Percentiles rank a stretch among this genome's conserved stretches.
These are phyloP conservation scores for Phymanthus crucifer DNA, from an alignment of 92 coral and sea anemone genomes.

Conservation along the genomic window DNA sequence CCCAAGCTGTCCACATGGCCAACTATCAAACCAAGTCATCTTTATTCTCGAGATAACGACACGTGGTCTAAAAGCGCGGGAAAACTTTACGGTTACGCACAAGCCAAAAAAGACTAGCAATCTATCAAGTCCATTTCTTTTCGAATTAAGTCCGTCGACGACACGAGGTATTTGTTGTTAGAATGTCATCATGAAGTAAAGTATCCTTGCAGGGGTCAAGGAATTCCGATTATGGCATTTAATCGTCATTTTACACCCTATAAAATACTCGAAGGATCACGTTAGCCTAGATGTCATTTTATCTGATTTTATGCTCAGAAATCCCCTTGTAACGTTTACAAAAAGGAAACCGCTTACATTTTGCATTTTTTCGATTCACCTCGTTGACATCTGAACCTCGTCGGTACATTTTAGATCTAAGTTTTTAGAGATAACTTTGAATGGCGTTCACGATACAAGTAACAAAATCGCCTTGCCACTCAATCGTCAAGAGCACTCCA, in stretches of 20 bases:
- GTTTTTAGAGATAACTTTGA: neutral
- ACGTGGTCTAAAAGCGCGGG: no score
- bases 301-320: neutral
- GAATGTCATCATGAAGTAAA: neutral
- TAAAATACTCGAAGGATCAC: conserved; percentile 7
- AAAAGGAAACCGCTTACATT: no score
- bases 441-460: neutral
- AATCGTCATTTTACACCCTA: conserved; percentile 31
- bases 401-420: no score
- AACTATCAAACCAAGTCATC: no score
- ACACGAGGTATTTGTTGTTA: neutral
- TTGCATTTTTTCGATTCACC: no score
- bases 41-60: no score
- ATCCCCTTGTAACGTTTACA: neutral
- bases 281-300: neutral
- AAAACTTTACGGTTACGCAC: no score
- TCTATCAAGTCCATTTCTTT: neutral
- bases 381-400: no score
- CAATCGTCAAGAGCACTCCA: no score
- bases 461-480: no score
- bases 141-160: neutral
- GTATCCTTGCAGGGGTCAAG: conserved; percentile 13
- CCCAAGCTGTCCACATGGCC: no score
- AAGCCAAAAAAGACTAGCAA: no score
- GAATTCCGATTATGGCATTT: conserved; percentile 18